Evolutionary conservation across 2,797 vertebrate genomes (phyloP).

Genomic region (Xenops minutus): DNA sequence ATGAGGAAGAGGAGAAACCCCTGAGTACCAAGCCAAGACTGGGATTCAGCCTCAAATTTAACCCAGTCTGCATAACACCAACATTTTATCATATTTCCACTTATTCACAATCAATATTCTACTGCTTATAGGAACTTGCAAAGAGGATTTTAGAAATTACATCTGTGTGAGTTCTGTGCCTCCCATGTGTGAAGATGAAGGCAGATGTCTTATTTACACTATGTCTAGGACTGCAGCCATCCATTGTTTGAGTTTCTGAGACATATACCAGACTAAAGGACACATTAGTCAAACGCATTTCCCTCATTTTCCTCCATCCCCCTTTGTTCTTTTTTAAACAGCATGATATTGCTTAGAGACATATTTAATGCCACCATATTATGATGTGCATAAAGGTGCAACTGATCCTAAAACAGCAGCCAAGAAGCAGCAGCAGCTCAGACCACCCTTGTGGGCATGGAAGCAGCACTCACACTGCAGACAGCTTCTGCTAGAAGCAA

Average conservation of each 20-base stretch:
- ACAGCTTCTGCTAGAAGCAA: background rate
- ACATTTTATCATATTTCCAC: background rate
- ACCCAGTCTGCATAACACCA: background rate
- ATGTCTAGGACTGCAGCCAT: constrained; percentile 34
- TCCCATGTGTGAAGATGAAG: constrained; percentile 2
- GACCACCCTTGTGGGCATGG: background rate
- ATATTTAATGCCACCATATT: background rate
- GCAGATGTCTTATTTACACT: constrained; percentile 53
- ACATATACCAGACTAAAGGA: constrained; percentile 4
- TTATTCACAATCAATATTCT: background rate
- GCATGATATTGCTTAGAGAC: background rate
- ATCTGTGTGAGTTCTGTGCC: constrained; percentile 16
- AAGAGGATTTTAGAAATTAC: background rate
- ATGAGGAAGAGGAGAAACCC: background rate
- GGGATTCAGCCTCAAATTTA: background rate
- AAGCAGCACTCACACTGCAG: background rate
- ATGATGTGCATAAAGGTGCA: background rate
- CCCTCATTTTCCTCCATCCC: background rate
- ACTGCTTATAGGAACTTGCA: background rate
- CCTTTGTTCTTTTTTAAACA: background rate
- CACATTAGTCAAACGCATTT: constrained; percentile 7
- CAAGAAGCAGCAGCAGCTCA: background rate
- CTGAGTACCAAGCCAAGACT: background rate
- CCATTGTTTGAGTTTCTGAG: constrained; percentile 40
- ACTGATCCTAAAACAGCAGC: constrained; percentile 4